These are phyloP conservation scores for Acropora tenuis DNA, from an alignment of 64 coral and sea anemone species.

Conservation along the genomic window DNA sequence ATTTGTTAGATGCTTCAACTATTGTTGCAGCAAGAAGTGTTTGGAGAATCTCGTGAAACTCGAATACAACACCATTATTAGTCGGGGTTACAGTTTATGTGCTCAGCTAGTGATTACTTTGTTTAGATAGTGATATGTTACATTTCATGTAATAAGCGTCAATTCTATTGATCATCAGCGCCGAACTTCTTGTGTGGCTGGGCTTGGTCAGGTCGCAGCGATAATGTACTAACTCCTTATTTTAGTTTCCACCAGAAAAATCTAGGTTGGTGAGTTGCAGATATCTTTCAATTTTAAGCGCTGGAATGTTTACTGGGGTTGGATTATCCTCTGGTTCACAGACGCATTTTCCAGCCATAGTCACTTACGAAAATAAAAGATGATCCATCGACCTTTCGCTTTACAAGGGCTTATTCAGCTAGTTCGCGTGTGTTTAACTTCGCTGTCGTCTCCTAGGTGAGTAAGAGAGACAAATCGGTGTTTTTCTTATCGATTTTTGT, in stretches of 20 bases:
- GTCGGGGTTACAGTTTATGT: background rate
- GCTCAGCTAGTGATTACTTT: background rate
- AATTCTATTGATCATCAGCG: background rate
- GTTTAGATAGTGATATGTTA: conserved; percentile 28
- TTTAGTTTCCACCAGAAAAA: background rate
- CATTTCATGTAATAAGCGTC: background rate
- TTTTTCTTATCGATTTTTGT: background rate
- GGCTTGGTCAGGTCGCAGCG: no score
- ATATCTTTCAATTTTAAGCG: background rate
- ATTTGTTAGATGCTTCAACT: background rate
- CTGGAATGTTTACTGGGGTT: conserved; percentile 27
- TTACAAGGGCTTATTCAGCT: background rate
- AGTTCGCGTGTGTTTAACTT: background rate
- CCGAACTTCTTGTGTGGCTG: conserved; percentile 23
- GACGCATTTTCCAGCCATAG: conserved; percentile 3
- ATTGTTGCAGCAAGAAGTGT: background rate
- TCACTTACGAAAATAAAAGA: conserved; percentile 1
- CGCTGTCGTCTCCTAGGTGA: background rate
- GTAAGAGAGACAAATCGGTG: background rate
- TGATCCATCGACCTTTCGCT: conserved; percentile 12
- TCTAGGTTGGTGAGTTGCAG: background rate
- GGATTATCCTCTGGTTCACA: conserved; percentile 12
- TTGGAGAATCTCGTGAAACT: background rate
- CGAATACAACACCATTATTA: background rate
- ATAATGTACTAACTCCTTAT: no score